phyloP scores from a whole-genome alignment of 2,888 invertebrate genomes.

The Meteorus colon region DNA sequence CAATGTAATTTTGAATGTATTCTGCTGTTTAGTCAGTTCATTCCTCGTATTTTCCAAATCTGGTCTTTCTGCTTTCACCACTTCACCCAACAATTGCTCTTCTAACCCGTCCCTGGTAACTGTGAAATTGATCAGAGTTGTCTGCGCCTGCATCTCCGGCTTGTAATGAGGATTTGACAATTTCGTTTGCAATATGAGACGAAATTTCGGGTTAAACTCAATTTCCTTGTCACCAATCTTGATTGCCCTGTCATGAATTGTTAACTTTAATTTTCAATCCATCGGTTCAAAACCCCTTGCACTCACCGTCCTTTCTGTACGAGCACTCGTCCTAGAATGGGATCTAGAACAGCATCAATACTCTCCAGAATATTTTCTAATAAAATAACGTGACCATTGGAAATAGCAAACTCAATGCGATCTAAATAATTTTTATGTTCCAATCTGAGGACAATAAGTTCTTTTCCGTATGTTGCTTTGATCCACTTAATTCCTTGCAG shows the following conservation, averaged over 20 bases:
- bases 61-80: conserved; percentile 93
- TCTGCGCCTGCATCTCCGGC: conserved; percentile 97
- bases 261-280: conserved; percentile 2
- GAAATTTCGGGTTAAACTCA: conserved; percentile 88
- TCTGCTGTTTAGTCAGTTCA: conserved; percentile 92
- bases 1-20: conserved; percentile 93
- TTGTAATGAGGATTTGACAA: conserved; percentile 97
- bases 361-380: conserved; percentile 93
- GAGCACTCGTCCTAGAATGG: conserved; percentile 88
- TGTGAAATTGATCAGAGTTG: conserved; percentile 95
- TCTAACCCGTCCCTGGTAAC: conserved; percentile 95
- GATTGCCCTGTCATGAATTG: conserved; percentile 74
- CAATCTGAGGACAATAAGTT: conserved; percentile 83
- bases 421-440: conserved; percentile 90
- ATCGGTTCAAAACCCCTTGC: neutral
- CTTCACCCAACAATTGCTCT: conserved; percentile 93
- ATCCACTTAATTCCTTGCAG: conserved; percentile 96
- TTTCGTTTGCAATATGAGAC: conserved; percentile 92
- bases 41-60: conserved; percentile 90
- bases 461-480: conserved; percentile 86
- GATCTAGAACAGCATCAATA: conserved; percentile 93
- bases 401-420: conserved; percentile 84
- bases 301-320: conserved; percentile 87
- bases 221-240: conserved; percentile 95
- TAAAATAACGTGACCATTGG: conserved; percentile 84